These are phyloP conservation scores for Cheilosia grossa DNA, from an alignment of 2,888 invertebrate genomes.

Conservation along the genomic window DNA sequence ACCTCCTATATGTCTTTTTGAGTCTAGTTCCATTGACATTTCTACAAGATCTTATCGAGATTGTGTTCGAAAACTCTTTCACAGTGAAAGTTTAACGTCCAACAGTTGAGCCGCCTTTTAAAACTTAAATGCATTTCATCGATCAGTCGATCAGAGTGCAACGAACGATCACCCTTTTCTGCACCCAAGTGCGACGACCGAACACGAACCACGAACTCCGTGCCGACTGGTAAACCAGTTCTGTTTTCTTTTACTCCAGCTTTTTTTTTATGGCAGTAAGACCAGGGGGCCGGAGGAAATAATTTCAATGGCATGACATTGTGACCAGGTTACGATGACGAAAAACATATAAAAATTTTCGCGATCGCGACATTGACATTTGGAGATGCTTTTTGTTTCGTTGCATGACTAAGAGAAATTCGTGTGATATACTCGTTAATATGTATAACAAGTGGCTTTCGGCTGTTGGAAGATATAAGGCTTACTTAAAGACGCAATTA, in stretches of 20 bases:
- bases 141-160: conserved; percentile 17
- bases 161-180: conserved; percentile 34
- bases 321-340: conserved; percentile 27
- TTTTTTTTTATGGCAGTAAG: conserved; percentile 1
- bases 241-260: background rate
- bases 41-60: background rate
- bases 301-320: conserved; percentile 59
- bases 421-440: background rate
- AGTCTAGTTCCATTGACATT: background rate
- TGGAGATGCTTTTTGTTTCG: background rate
- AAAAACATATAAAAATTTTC: conserved; percentile 3
- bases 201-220: background rate
- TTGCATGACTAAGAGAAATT: background rate
- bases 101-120: background rate
- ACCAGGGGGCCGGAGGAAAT: conserved; percentile 12
- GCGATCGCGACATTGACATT: conserved; percentile 31
- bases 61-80: background rate
- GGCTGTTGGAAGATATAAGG: no score
- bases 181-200: conserved; percentile 51
- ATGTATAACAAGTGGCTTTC: no score
- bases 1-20: background rate
- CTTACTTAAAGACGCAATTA: no score
- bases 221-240: conserved; percentile 37
- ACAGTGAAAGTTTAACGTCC: conserved; percentile 13
- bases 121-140: conserved; percentile 4